These are phyloP conservation scores for Epizoanthus rinbou DNA, from an alignment of 92 coral and sea anemone species.

Conservation along the genomic window DNA sequence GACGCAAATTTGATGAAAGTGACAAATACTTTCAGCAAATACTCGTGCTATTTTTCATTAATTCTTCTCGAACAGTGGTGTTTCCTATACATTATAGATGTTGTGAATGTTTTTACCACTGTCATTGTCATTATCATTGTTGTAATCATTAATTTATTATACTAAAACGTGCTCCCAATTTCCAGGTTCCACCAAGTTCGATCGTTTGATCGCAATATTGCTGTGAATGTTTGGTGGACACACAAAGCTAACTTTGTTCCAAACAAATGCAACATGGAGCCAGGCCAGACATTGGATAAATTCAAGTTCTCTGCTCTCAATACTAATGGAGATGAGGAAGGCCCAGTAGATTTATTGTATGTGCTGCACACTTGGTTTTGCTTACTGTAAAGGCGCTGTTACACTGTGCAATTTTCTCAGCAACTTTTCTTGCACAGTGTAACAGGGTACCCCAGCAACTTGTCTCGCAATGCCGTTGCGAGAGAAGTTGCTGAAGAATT, in stretches of 20 bases:
- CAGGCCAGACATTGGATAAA: conserved; percentile 77
- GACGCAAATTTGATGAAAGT: too few relatives aligned
- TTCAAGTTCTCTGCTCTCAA: conserved; percentile 67
- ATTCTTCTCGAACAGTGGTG: too few relatives aligned
- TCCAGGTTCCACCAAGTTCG: conserved; percentile 95
- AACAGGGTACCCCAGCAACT: too few relatives aligned
- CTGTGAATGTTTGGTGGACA: conserved; percentile 94
- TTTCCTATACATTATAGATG: neutral
- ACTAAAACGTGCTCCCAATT: neutral
- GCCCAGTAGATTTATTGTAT: conserved; percentile 68
- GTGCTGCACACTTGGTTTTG: conserved; percentile 8
- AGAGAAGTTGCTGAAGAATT: too few relatives aligned
- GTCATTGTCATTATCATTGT: neutral
- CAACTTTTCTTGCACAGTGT: too few relatives aligned
- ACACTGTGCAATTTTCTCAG: too few relatives aligned
- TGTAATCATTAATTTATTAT: too few relatives aligned
- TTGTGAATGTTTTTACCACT: neutral
- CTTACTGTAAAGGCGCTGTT: too few relatives aligned
- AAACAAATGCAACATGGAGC: conserved; percentile 70
- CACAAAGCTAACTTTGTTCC: conserved; percentile 78
- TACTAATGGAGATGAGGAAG: conserved; percentile 41
- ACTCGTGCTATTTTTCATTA: too few relatives aligned
- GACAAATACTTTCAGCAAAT: too few relatives aligned
- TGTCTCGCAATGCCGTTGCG: too few relatives aligned
- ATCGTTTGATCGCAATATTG: conserved; percentile 93